These are phyloP conservation scores for Sturmia bella DNA, from an alignment of 2,888 invertebrate genomes.

Conservation along the genomic window DNA sequence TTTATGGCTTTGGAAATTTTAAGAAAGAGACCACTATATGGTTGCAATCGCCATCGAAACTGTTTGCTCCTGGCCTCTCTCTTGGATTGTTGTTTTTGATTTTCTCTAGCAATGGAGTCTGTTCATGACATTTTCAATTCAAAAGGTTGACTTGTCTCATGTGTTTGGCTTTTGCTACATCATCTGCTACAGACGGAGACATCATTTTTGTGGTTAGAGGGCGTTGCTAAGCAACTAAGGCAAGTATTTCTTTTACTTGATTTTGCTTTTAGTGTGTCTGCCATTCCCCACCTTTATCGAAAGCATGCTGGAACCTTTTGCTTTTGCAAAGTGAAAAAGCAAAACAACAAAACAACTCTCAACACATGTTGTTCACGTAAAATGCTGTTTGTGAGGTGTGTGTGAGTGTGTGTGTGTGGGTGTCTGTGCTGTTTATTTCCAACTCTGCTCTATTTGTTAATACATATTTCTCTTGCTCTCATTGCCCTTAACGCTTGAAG, in stretches of 20 bases:
- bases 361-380: constrained; percentile 28
- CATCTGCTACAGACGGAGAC: constrained; percentile 66
- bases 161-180: constrained; percentile 54
- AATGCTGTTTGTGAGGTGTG: constrained; percentile 35
- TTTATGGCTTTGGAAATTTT: neutral
- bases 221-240: constrained; percentile 81
- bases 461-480: neutral
- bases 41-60: neutral
- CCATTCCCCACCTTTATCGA: constrained; percentile 69
- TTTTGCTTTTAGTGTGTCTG: constrained; percentile 58
- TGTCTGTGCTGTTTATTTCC: neutral
- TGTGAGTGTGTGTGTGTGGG: constrained; percentile 11
- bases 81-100: constrained; percentile 56
- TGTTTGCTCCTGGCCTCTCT: constrained; percentile 18
- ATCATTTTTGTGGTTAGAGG: constrained; percentile 77
- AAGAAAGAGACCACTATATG: constrained; percentile 25
- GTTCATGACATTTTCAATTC: constrained; percentile 76
- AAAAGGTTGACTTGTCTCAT: constrained; percentile 68
- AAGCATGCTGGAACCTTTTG: neutral
- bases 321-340: constrained; percentile 18
- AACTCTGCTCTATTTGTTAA: constrained; percentile 26
- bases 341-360: neutral
- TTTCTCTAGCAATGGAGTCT: constrained; percentile 79
- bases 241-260: constrained; percentile 72
- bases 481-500: neutral